Conservation (phyloP, 2,888 invertebrate species). For the Beris chalybata region DNA sequence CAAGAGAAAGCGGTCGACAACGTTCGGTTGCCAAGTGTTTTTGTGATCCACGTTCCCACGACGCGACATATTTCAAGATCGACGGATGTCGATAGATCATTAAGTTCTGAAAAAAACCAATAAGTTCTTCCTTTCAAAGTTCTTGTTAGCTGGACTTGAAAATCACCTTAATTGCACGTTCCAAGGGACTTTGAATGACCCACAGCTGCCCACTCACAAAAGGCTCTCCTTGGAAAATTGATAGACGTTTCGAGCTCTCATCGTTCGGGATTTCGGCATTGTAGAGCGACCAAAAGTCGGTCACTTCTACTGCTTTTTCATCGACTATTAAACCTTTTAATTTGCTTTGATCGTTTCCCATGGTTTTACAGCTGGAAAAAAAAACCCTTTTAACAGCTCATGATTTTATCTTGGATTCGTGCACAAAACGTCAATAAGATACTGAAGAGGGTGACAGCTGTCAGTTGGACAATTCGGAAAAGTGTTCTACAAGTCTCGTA, state of each 20-base stretch:
- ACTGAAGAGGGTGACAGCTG: too few species aligned
- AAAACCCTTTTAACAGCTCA: too few species aligned
- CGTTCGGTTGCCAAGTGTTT: conserved; percentile 81
- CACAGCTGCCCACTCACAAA: conserved; percentile 67
- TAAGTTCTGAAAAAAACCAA: conserved; percentile 66
- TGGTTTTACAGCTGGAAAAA: conserved; percentile 46
- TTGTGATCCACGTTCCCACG: conserved; percentile 76
- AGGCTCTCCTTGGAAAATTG: conserved; percentile 74
- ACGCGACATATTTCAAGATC: conserved; percentile 79
- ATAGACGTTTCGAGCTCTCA: conserved; percentile 60
- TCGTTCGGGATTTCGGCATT: conserved; percentile 48
- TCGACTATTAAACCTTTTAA: conserved; percentile 73
- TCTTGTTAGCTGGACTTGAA: neutral
- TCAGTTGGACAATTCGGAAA: too few species aligned
- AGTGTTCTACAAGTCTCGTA: too few species aligned
- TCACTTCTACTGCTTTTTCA: conserved; percentile 73
- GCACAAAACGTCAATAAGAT: too few species aligned
- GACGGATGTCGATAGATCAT: conserved; percentile 85
- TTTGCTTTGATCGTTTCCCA: conserved; percentile 79
- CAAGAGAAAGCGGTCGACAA: conserved; percentile 72
- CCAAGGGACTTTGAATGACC: conserved; percentile 68
- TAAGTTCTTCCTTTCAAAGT: neutral
- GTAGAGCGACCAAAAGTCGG: conserved; percentile 78
- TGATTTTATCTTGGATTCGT: too few species aligned
- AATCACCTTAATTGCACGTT: conserved; percentile 75